A percentile compares a stretch with the other conserved stretches of the same genome.
Conservation (phyloP, 2,888 invertebrate species). For the Seira musarum region DNA sequence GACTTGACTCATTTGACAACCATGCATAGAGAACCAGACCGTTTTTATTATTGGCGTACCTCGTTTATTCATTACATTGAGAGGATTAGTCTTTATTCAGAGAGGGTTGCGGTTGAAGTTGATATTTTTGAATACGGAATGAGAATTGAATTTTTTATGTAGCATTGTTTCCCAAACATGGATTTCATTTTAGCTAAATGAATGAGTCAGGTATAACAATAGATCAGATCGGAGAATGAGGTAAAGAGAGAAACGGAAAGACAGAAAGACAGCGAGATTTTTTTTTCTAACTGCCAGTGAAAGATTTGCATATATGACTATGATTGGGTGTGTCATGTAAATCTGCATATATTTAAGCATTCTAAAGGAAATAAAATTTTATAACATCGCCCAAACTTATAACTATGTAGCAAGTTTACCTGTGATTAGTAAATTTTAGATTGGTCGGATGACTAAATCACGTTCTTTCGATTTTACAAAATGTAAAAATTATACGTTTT, state of each 20-base stretch:
- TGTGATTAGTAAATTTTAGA: too few species aligned
- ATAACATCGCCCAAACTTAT: too few species aligned
- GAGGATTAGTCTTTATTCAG: not conserved
- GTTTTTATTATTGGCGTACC: not conserved
- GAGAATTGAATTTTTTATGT: not conserved
- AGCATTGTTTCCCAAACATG: conserved; percentile 12
- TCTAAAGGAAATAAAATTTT: too few species aligned
- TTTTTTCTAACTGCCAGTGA: conserved; percentile 12
- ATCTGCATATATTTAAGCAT: not conserved
- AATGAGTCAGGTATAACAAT: conserved; percentile 16
- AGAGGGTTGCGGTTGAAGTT: not conserved
- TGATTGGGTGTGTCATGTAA: conserved; percentile 22
- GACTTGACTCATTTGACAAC: conserved; percentile 4
- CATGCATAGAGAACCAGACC: too few species aligned
- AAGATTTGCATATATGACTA: not conserved
- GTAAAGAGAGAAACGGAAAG: conserved; percentile 24
- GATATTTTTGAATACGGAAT: not conserved
- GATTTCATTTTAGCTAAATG: too few species aligned
- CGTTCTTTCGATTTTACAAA: conserved; percentile 27
- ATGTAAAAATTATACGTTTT: conserved; percentile 35
- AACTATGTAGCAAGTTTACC: too few species aligned
- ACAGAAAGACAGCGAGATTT: too few species aligned
- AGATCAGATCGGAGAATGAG: conserved; percentile 4
- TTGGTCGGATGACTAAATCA: conserved; percentile 28
- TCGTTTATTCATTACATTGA: not conserved